Evolutionary conservation across 1,140 invertebrate genomes (phyloP).

Genomic region (Ostrea edulis): DNA sequence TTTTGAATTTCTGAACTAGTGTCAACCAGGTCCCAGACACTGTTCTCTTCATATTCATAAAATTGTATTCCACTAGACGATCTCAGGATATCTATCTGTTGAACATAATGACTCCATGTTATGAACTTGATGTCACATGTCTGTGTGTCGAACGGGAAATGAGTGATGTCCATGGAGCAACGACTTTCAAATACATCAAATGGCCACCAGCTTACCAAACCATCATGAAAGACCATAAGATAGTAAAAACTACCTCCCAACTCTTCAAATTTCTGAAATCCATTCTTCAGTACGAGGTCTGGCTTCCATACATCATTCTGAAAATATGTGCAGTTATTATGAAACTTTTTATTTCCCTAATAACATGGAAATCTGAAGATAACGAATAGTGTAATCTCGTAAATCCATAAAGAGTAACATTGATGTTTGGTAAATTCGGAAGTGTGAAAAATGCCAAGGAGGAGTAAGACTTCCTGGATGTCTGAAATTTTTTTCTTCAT

Average conservation of each 20-base stretch:
- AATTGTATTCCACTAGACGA: slow-evolving; percentile 38
- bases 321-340: background rate
- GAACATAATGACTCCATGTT: background rate
- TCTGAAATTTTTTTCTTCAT: too few relatives aligned
- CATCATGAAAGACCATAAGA: background rate
- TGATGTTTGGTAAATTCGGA: too few relatives aligned
- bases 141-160: slow-evolving; percentile 50
- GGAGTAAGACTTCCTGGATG: too few relatives aligned
- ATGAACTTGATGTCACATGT: slow-evolving; percentile 39
- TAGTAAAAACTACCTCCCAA: slow-evolving; percentile 25
- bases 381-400: too few relatives aligned
- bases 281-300: slow-evolving; percentile 40
- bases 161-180: slow-evolving; percentile 15
- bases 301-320: slow-evolving; percentile 44
- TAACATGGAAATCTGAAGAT: too few relatives aligned
- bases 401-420: too few relatives aligned
- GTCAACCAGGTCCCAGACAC: slow-evolving; percentile 43
- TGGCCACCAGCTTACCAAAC: slow-evolving; percentile 20
- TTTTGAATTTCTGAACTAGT: slow-evolving; percentile 14
- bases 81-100: slow-evolving; percentile 37
- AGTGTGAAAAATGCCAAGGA: too few relatives aligned
- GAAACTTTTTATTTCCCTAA: too few relatives aligned
- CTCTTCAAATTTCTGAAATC: slow-evolving; percentile 35
- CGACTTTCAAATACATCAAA: slow-evolving; percentile 34
- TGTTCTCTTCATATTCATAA: slow-evolving; percentile 44